phyloP scores from a whole-genome alignment of 2,113 vertebrate species.

The Baryphthengus martii region DNA sequence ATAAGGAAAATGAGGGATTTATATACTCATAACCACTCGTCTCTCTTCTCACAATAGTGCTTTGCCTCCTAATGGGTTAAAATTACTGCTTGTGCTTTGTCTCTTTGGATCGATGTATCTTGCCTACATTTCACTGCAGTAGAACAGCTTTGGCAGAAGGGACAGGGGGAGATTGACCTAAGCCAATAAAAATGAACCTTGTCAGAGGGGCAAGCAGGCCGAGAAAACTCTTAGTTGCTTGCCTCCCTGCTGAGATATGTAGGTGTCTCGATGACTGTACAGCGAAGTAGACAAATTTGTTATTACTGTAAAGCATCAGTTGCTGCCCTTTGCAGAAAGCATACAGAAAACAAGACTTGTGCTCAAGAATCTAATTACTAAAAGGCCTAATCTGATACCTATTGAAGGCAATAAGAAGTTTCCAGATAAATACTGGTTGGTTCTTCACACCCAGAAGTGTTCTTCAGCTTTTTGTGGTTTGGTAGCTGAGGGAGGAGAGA shows the following conservation, averaged over 20 bases:
- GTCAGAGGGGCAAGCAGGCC: background rate
- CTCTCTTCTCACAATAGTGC: background rate
- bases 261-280: background rate
- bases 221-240: background rate
- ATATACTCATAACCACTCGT: accelerated
- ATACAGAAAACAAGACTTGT: background rate
- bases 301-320: background rate
- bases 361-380: background rate
- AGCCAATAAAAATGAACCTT: background rate
- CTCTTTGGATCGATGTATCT: background rate
- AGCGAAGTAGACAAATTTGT: background rate
- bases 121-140: background rate
- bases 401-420: background rate
- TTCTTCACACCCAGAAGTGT: background rate
- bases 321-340: background rate
- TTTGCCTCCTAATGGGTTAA: background rate
- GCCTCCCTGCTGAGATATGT: background rate
- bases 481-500: background rate
- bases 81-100: background rate
- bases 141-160: background rate
- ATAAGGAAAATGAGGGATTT: accelerated
- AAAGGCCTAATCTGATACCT: background rate
- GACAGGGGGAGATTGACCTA: accelerated
- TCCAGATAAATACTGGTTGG: background rate
- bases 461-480: background rate